A percentile compares a stretch with the other conserved stretches of the same genome.
phyloP scores from a whole-genome alignment of 2,888 invertebrate genomes.

The Eupithecia inturbata region DNA sequence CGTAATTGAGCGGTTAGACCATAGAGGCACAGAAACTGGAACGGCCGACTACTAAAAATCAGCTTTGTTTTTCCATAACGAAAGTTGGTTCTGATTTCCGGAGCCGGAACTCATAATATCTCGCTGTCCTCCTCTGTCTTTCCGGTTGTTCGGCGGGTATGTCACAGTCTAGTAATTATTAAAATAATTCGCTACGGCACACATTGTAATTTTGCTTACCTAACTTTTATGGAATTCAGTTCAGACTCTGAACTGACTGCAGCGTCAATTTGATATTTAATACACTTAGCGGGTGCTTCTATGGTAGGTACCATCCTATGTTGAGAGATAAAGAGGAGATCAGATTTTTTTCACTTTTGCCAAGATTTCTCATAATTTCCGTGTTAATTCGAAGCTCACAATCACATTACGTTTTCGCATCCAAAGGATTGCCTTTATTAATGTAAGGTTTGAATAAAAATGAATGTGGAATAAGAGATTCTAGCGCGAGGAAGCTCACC shows the following conservation, averaged over 20 bases:
- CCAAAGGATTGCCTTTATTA: not conserved
- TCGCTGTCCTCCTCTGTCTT: conserved; percentile 11
- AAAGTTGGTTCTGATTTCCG: conserved; percentile 14
- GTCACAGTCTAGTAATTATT: conserved; percentile 2
- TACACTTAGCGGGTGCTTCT: not conserved
- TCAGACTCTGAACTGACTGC: not conserved
- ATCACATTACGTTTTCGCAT: not conserved
- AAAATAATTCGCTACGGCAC: not conserved
- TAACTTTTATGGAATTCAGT: not conserved
- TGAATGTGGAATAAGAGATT: not conserved
- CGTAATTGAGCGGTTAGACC: conserved; percentile 72
- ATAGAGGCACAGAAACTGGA: conserved; percentile 45
- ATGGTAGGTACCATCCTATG: too few species aligned
- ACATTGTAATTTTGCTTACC: not conserved
- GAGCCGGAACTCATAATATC: conserved; percentile 12
- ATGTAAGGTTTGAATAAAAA: conserved; percentile 1
- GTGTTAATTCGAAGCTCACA: not conserved
- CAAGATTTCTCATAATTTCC: not conserved
- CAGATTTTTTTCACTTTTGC: not conserved
- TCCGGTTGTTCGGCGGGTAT: conserved; percentile 10
- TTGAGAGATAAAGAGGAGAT: not conserved
- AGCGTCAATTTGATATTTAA: not conserved
- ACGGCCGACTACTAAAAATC: conserved; percentile 42
- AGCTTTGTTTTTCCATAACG: conserved; percentile 3
- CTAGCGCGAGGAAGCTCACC: not conserved